Evolutionary conservation across 2,113 vertebrate genomes (phyloP), one percentile per base, ranked within the genome.

Genomic region (Onychostoma macrolepis): DNA sequence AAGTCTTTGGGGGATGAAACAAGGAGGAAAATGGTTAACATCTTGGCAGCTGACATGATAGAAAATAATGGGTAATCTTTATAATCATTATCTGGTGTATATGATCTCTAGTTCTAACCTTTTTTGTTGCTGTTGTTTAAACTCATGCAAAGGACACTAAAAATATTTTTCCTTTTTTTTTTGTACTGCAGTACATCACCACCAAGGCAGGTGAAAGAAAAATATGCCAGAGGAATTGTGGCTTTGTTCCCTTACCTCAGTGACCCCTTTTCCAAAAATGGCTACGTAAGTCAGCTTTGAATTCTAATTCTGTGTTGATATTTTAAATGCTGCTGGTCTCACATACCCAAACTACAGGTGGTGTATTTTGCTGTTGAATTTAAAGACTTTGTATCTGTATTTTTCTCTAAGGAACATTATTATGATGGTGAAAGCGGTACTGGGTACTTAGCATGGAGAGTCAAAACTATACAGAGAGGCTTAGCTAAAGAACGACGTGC

Each of bases 381-480:
- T 45, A 45, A 6, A 30, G 13, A 69, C 13, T 36, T 71, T 21
- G 36, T 71, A 19, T 19, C 13, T 17, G 4, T 53, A 19, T 53
- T 71, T 30, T 36, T 71, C 1, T 71, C 2, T 71, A 71, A 72
- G 36, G 71, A 74, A 17, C 71, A 74, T 74, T 74, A n/a, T 21
- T 43, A 74, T 74, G 71, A 75, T 43, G 21, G 24, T n/a, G 72
- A 75, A 38, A 75, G 24, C 6, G 72, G 24, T 21, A 75, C 38
- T 45, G 72, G 38, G 38, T 75, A 45, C 72, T n/a, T n/a, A n/a
- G n/a, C n/a, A n/a, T n/a, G n/a, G n/a, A n/a, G n/a, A n/a, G n/a
- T n/a, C n/a, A n/a, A 75, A 43, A 43, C 71, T 43, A 43, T 75
- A 75, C 71, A 74, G 50, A 53, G 65, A 69, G 30, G 65, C 65